These are phyloP conservation scores for Monochamus saltuarius DNA, from an alignment of 1,140 invertebrate genomes.

Conservation along the genomic window DNA sequence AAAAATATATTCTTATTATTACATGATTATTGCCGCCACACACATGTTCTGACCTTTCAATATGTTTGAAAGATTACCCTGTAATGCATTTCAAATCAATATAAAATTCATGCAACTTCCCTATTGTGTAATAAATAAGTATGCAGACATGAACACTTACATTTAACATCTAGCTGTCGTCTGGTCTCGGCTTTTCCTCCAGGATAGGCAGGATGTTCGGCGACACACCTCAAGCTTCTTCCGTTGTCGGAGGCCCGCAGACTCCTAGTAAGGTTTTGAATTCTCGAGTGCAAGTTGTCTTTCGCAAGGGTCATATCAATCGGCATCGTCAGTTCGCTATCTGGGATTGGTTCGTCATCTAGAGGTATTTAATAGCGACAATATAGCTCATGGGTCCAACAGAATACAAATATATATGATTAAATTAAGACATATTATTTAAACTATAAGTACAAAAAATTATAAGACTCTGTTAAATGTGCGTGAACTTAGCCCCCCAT, in stretches of 20 bases:
- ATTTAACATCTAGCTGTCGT: slow-evolving; percentile 60
- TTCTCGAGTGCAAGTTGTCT: slow-evolving; percentile 57
- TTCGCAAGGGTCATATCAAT: slow-evolving; percentile 53
- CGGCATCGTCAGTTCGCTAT: slow-evolving; percentile 57
- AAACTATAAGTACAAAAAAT: too few relatives aligned
- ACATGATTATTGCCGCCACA: too few relatives aligned
- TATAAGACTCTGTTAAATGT: too few relatives aligned
- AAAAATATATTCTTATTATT: too few relatives aligned
- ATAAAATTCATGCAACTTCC: too few relatives aligned
- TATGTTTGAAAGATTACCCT: too few relatives aligned
- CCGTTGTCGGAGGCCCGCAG: slow-evolving; percentile 66
- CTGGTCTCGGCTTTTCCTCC: slow-evolving; percentile 52
- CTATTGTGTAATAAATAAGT: too few relatives aligned
- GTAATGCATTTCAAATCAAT: too few relatives aligned
- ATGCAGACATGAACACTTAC: slow-evolving; percentile 60
- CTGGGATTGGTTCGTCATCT: slow-evolving; percentile 61
- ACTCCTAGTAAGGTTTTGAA: slow-evolving; percentile 63
- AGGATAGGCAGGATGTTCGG: slow-evolving; percentile 62
- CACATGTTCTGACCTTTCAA: too few relatives aligned
- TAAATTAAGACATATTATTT: too few relatives aligned
- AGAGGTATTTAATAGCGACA: slow-evolving; percentile 19
- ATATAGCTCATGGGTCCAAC: background rate
- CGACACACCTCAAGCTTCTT: slow-evolving; percentile 63
- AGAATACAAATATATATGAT: too few relatives aligned
- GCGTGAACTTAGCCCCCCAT: too few relatives aligned